A percentile compares a stretch with the other conserved stretches of the same genome.
Conservation (phyloP, 2,888 invertebrate species). For the Aleiodes leptofemur region DNA sequence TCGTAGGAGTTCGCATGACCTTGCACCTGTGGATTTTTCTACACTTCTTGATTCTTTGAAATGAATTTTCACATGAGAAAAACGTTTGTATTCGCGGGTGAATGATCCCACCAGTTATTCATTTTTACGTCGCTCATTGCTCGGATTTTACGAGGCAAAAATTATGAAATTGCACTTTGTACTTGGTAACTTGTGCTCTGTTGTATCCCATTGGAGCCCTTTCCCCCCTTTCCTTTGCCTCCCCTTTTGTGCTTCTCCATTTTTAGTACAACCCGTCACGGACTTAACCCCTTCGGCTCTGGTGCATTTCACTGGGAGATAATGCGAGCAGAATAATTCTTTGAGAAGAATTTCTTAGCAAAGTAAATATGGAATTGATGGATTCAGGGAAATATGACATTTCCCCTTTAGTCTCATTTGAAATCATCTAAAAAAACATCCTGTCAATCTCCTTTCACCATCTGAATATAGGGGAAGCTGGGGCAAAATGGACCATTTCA, state of each 20-base stretch:
- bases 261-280: slow-evolving; percentile 10
- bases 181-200: slow-evolving; percentile 38
- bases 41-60: background rate
- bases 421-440: too few relatives aligned
- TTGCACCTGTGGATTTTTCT: too few relatives aligned
- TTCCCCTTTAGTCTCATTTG: too few relatives aligned
- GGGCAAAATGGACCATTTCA: too few relatives aligned
- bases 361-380: too few relatives aligned
- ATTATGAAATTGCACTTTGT: slow-evolving; percentile 74
- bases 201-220: slow-evolving; percentile 12
- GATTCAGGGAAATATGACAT: too few relatives aligned
- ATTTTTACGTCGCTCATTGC: slow-evolving; percentile 74
- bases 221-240: too few relatives aligned
- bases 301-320: slow-evolving; percentile 11
- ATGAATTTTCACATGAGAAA: slow-evolving; percentile 42
- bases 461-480: too few relatives aligned
- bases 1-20: too few relatives aligned
- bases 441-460: too few relatives aligned
- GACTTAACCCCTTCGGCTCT: slow-evolving; percentile 34
- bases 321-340: background rate
- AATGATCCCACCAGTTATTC: slow-evolving; percentile 73
- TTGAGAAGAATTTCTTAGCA: background rate
- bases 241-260: background rate
- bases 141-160: slow-evolving; percentile 74
- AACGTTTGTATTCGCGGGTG: slow-evolving; percentile 65